A percentile compares a stretch with the other conserved stretches of the same genome.
Conservation (phyloP, 2,888 invertebrate species). For the Dasypolia templi region DNA sequence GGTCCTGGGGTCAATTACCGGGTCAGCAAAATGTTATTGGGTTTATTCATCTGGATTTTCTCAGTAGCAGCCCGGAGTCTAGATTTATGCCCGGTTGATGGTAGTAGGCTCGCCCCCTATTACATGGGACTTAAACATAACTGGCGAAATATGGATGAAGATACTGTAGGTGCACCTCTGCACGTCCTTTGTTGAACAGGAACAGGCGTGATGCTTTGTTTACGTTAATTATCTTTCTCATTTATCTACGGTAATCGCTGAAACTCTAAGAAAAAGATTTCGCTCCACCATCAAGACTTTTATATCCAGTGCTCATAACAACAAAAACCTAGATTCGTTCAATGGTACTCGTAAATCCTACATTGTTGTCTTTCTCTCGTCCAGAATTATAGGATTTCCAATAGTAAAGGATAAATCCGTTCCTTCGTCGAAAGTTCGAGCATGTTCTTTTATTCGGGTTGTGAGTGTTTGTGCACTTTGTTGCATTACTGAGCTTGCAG, state of each 20-base stretch:
- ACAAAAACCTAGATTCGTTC: conserved; percentile 3
- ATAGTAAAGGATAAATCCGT: conserved; percentile 33
- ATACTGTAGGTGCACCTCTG: neutral
- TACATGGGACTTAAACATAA: neutral
- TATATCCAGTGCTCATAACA: neutral
- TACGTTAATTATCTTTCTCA: neutral
- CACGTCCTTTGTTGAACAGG: neutral
- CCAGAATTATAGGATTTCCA: conserved; percentile 48
- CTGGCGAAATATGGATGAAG: neutral
- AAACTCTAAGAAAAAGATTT: neutral
- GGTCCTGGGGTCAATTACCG: neutral
- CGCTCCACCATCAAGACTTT: neutral
- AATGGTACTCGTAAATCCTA: conserved; percentile 10
- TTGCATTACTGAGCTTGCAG: conserved; percentile 22
- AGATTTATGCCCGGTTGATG: neutral
- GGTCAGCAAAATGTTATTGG: neutral
- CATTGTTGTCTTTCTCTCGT: conserved; percentile 35
- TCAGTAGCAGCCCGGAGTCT: neutral
- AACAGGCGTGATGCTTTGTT: neutral
- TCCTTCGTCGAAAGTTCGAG: conserved; percentile 12
- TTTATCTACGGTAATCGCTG: neutral
- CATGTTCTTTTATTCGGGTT: conserved; percentile 25
- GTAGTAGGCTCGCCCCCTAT: too few relatives aligned
- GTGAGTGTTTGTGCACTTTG: conserved; percentile 32
- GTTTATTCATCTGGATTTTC: neutral